A percentile compares a stretch with the other conserved stretches of the same genome.
These are phyloP conservation scores for Leucophora obtusa DNA, from an alignment of 2,888 invertebrate species.

Conservation along the genomic window DNA sequence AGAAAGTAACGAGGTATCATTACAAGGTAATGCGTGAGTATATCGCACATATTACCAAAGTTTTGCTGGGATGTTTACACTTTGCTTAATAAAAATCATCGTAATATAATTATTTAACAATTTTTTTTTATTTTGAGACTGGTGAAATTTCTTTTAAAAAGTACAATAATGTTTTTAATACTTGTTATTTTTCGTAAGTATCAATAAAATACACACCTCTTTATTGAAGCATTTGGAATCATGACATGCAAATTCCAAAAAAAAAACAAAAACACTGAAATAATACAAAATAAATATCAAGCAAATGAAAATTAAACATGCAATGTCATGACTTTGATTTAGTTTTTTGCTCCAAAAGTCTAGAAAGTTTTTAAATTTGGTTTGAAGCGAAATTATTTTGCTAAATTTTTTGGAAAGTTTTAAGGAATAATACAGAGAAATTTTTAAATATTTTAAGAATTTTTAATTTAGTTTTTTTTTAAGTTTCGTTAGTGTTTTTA, in stretches of 20 bases:
- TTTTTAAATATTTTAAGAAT: neutral
- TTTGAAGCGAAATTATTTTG: neutral
- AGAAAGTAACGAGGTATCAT: no score
- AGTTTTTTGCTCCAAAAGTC: neutral
- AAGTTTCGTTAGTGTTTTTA: neutral
- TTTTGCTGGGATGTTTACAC: no score
- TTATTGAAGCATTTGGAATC: conserved; percentile 7
- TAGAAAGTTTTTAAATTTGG: conserved; percentile 40
- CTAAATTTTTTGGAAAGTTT: neutral
- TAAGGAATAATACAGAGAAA: conserved; percentile 3
- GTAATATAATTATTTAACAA: conserved; percentile 15
- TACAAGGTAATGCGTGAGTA: no score
- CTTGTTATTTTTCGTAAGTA: conserved; percentile 31
- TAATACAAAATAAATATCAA: neutral
- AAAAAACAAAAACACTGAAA: neutral
- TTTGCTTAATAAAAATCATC: conserved; percentile 39
- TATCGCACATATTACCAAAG: no score
- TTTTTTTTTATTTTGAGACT: neutral
- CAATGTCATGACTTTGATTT: conserved; percentile 13
- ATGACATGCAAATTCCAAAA: conserved; percentile 40
- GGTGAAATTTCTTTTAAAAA: conserved; percentile 7
- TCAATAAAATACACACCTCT: conserved; percentile 28
- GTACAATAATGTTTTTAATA: neutral
- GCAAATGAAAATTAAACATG: conserved; percentile 41
- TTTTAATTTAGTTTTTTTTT: neutral